These are phyloP conservation scores for Zonotrichia albicollis DNA, from an alignment of 2,797 vertebrate species.

Conservation along the genomic window DNA sequence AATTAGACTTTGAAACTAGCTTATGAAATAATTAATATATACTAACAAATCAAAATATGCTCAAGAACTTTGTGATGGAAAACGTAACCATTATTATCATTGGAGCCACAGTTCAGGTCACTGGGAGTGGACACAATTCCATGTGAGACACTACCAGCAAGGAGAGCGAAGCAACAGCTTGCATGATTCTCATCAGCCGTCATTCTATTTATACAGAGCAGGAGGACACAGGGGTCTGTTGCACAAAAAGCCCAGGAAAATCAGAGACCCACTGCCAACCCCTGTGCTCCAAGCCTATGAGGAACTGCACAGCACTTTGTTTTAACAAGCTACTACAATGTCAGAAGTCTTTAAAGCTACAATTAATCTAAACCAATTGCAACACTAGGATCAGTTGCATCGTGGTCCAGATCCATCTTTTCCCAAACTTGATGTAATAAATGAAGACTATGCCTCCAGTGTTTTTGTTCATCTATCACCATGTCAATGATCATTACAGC, in stretches of 20 bases:
- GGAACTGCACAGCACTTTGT: neutral
- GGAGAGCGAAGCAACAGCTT: neutral
- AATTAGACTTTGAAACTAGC: neutral
- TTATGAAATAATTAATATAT: neutral
- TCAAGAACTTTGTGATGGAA: neutral
- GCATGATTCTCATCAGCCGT: neutral
- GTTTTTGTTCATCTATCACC: slow-evolving; percentile 6
- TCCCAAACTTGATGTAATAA: neutral
- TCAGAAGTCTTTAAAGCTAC: neutral
- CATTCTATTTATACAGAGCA: neutral
- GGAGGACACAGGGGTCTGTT: neutral
- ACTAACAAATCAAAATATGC: neutral
- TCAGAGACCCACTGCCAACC: neutral
- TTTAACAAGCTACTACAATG: neutral
- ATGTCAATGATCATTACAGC: neutral
- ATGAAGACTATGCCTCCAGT: neutral
- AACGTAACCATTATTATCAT: neutral
- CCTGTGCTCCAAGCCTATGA: neutral
- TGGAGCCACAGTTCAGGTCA: rapidly evolving
- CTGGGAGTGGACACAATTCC: neutral
- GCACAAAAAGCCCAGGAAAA: neutral
- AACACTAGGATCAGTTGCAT: neutral
- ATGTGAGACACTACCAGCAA: neutral
- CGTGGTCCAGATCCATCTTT: neutral
- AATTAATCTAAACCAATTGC: neutral